phyloP scores from a whole-genome alignment of 64 coral and sea anemone species.

The Pocillopora verrucosa region DNA sequence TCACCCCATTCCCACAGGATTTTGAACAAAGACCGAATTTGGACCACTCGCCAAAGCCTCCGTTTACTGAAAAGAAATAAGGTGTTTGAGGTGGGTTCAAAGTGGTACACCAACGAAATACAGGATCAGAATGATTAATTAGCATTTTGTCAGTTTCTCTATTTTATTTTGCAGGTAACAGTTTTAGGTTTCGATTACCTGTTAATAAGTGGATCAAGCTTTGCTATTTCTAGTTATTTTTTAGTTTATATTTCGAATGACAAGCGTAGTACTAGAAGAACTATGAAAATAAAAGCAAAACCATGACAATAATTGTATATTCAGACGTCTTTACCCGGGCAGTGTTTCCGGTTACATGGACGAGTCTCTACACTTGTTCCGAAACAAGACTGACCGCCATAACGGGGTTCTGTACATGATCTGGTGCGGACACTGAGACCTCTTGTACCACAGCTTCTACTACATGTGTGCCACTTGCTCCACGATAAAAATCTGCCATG shows the following conservation, averaged over 20 bases:
- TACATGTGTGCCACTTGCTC: conserved; percentile 10
- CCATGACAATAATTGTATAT: neutral
- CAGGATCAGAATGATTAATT: no score
- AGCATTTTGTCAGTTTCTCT: no score
- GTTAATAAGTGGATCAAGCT: no score
- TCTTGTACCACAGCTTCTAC: conserved; percentile 12
- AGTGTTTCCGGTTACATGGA: conserved; percentile 22
- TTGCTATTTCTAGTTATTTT: no score
- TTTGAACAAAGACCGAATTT: conserved; percentile 48
- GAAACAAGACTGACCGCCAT: conserved; percentile 23
- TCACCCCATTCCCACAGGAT: conserved; percentile 49
- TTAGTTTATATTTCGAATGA: no score
- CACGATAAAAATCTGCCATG: conserved; percentile 9
- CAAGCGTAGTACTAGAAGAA: no score
- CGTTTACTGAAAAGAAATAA: conserved; percentile 2
- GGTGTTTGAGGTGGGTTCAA: neutral
- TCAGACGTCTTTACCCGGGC: conserved; percentile 23
- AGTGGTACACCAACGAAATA: no score
- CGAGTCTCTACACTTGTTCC: neutral
- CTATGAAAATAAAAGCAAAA: no score
- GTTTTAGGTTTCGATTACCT: no score
- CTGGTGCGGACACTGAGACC: conserved; percentile 7
- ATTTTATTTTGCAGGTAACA: no score
- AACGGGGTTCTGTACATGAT: neutral
- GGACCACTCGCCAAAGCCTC: conserved; percentile 39